Conservation (phyloP, 2,113 vertebrate genomes). For the Pterocles orientalis region DNA sequence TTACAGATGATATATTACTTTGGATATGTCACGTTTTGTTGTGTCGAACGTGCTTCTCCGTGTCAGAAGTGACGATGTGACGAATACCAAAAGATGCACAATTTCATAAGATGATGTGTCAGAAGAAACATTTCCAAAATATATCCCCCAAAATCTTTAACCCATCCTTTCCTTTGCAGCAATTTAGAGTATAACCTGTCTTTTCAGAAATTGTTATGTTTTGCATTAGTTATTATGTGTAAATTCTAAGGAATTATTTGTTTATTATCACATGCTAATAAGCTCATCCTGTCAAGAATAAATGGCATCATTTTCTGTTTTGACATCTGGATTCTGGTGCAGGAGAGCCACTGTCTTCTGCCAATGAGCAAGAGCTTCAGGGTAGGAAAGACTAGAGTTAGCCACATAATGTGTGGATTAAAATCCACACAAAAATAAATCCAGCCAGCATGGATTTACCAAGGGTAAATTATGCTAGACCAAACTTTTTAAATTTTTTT, state of each 20-base stretch:
- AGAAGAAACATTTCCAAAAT: background rate
- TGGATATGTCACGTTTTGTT: background rate
- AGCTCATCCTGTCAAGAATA: background rate
- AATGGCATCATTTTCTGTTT: background rate
- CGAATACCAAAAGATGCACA: background rate
- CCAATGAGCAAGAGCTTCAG: background rate
- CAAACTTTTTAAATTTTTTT: no score
- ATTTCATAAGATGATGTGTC: background rate
- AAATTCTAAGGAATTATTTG: background rate
- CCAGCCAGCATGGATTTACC: background rate
- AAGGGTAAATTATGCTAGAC: background rate
- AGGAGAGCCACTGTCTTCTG: background rate
- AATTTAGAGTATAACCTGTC: background rate
- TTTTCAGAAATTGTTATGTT: background rate
- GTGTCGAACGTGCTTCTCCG: background rate
- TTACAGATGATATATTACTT: background rate
- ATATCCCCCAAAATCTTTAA: background rate
- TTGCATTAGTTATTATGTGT: background rate
- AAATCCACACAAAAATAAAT: no score
- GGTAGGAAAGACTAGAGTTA: background rate
- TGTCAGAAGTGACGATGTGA: background rate
- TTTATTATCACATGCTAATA: background rate
- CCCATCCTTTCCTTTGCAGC: background rate
- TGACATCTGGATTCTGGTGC: background rate
- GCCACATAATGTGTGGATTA: no score